Percentiles rank a stretch among this genome's conserved stretches.
phyloP scores from a whole-genome alignment of 2,113 vertebrate genomes.

The Anthoscopus minutus region DNA sequence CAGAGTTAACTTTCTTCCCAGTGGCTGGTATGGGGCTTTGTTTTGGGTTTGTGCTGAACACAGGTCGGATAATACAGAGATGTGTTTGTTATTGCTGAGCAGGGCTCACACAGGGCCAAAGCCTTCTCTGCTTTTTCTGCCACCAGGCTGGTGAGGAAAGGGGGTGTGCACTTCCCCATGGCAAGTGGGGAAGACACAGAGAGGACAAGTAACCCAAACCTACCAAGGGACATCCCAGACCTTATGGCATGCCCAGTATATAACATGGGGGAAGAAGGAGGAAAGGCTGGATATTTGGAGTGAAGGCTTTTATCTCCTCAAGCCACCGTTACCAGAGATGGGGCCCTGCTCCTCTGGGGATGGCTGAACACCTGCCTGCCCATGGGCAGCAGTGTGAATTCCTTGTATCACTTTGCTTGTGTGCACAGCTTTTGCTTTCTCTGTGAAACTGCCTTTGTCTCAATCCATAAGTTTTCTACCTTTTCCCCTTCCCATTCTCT shows the following conservation, averaged over 20 bases:
- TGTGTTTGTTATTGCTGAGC: background rate
- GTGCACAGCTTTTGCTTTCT: background rate
- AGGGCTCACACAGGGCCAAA: background rate
- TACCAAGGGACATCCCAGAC: background rate
- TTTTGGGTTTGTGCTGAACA: background rate
- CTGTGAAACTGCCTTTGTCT: background rate
- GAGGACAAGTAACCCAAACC: background rate
- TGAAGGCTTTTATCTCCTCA: background rate
- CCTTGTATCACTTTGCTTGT: background rate
- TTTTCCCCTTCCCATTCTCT: background rate
- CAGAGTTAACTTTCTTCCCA: background rate
- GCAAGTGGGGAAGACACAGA: background rate
- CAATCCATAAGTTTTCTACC: background rate
- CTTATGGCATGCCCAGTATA: background rate
- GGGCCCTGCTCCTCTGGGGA: background rate
- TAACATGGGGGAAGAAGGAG: background rate
- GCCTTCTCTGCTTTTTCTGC: rapidly evolving
- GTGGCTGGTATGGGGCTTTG: too few relatives aligned
- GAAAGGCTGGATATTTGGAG: background rate
- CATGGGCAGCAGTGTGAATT: background rate
- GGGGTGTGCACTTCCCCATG: too few relatives aligned
- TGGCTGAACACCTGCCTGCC: background rate
- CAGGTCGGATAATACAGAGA: background rate
- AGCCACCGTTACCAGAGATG: too few relatives aligned
- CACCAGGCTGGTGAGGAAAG: background rate